Percentiles rank a stretch among this genome's conserved stretches.
phyloP scores from a whole-genome alignment of 92 coral and sea anemone species.

The Epizoanthus fatuus region DNA sequence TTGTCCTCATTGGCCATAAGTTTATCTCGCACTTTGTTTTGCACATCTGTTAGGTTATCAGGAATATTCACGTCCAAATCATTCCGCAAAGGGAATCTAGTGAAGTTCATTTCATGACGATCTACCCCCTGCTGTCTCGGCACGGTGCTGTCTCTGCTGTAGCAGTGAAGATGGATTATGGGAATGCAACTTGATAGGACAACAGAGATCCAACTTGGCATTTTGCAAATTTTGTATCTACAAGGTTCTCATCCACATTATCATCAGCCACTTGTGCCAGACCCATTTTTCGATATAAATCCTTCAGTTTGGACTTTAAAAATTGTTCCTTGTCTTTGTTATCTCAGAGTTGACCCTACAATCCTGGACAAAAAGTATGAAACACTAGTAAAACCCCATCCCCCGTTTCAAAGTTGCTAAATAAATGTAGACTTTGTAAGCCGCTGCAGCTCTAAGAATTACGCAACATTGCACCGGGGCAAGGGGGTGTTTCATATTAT shows the following conservation, averaged over 20 bases:
- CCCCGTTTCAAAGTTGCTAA: too few relatives aligned
- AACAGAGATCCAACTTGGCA: constrained; percentile 30
- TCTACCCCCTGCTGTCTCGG: background rate
- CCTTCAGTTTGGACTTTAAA: constrained; percentile 3
- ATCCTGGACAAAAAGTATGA: too few relatives aligned
- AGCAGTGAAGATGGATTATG: constrained; percentile 39
- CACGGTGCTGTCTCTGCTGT: constrained; percentile 33
- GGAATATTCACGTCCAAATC: constrained; percentile 33
- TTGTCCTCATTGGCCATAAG: constrained; percentile 39
- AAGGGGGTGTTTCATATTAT: too few relatives aligned
- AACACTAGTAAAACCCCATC: too few relatives aligned
- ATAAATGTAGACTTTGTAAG: too few relatives aligned
- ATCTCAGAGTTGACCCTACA: constrained; percentile 8
- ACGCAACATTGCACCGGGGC: too few relatives aligned
- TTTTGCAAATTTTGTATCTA: constrained; percentile 38
- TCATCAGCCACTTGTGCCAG: constrained; percentile 41
- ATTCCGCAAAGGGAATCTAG: constrained; percentile 36
- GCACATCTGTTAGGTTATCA: background rate
- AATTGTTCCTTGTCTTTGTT: background rate
- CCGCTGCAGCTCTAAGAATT: too few relatives aligned
- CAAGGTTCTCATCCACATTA: background rate
- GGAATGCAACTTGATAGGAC: background rate
- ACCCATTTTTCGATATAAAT: constrained; percentile 37
- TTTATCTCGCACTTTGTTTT: background rate
- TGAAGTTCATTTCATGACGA: background rate